Evolutionary conservation across 2,113 vertebrate genomes (phyloP), one percentile per base, ranked within the genome.

Genomic region (Ceratotherium simum): DNA sequence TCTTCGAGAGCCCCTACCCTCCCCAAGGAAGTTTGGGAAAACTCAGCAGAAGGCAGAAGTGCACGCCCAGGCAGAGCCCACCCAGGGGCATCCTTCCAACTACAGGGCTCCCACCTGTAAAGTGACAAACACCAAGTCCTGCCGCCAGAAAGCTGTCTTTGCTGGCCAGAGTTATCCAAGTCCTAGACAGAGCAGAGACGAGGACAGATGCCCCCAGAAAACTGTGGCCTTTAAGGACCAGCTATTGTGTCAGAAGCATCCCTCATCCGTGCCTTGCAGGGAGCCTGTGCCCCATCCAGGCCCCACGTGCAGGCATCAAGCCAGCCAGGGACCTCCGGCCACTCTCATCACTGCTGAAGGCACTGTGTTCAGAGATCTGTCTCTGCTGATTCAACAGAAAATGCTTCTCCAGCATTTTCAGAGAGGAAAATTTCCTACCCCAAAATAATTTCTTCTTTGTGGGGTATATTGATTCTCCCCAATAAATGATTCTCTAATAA

Each of bases 401-500:
- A 70, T 10, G 0, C 6, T 84, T 84, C 12, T 5, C 11, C 51
- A 91, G 31, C 21, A 64, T 69, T 80, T 79, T 6, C 56, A 84
- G 48, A 10, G 7, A 29, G 33, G 10, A 51, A 8, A 33, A 70
- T 31, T 33, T 17, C 21, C 48, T 7, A 21, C 13, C 20, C 1
- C 25, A 4, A 60, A 79, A 73, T 48, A 54, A 67, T 29, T 65
- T 27, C 73, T 58, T 69, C 23, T 5, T 33, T 29, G 25, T 95
- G 39, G 46, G 76, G 23, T 79, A 65, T 67, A 93, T 12, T 81
- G 27, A 65, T 79, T 82, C 46, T 46, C 23, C 23, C 36, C 39
- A 92, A 90, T 96, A 97, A 96, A 88, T 65, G 8, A 54, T 78
- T 69, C 36, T 62, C 5, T 64, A 51, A 60, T n/a, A 64, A 70